These are phyloP conservation scores for Athetis lepigone DNA, from an alignment of 2,888 invertebrate species.

Conservation along the genomic window DNA sequence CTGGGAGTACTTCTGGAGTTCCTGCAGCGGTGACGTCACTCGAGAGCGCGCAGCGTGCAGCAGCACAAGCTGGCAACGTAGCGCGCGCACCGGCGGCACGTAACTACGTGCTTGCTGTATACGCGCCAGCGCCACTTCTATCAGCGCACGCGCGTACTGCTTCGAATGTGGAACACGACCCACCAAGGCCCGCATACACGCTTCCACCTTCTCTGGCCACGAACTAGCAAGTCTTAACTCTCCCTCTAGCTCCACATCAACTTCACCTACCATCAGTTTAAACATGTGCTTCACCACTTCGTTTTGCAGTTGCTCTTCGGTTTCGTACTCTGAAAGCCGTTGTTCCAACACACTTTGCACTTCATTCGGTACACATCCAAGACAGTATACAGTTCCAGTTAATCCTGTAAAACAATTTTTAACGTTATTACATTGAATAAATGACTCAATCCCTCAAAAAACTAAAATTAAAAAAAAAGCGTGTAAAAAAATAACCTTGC, in stretches of 20 bases:
- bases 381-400: constrained; percentile 73
- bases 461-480: neutral
- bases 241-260: constrained; percentile 50
- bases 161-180: constrained; percentile 67
- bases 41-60: constrained; percentile 50
- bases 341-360: constrained; percentile 60
- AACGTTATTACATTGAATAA: neutral
- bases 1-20: constrained; percentile 32
- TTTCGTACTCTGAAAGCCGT: constrained; percentile 49
- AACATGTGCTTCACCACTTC: constrained; percentile 68
- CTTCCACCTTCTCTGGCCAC: constrained; percentile 71
- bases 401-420: constrained; percentile 63
- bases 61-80: constrained; percentile 66
- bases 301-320: constrained; percentile 64
- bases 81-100: constrained; percentile 37
- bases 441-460: neutral
- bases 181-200: constrained; percentile 60
- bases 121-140: constrained; percentile 68
- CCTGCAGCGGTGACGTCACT: neutral
- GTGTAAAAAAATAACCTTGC: constrained; percentile 69
- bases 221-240: constrained; percentile 38
- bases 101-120: constrained; percentile 60
- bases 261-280: constrained; percentile 62
- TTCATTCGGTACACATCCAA: constrained; percentile 75
- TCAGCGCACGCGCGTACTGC: constrained; percentile 68